These are phyloP conservation scores for Drosophila austrosaltans DNA, from an alignment of 2,888 invertebrate genomes.

Conservation along the genomic window DNA sequence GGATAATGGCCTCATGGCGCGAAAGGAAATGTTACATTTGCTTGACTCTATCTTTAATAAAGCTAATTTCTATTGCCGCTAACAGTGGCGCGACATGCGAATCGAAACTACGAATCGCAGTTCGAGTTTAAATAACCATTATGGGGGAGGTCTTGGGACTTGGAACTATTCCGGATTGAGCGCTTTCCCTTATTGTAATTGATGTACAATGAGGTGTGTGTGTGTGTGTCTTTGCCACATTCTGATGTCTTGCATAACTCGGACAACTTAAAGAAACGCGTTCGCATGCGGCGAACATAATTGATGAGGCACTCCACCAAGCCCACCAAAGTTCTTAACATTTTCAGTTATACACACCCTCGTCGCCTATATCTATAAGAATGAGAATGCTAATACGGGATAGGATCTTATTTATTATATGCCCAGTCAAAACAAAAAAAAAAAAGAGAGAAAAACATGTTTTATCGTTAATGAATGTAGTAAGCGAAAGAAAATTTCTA, in stretches of 20 bases:
- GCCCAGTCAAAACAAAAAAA: neutral
- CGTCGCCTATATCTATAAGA: neutral
- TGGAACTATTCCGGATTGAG: constrained; percentile 26
- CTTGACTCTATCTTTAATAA: constrained; percentile 72
- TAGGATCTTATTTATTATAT: constrained; percentile 4
- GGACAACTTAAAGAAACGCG: constrained; percentile 30
- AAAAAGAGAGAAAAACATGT: neutral
- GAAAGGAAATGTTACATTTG: constrained; percentile 56
- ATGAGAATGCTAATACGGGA: neutral
- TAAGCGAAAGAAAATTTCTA: neutral
- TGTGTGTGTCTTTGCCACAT: neutral
- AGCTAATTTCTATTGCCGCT: constrained; percentile 73
- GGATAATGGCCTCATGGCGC: constrained; percentile 61
- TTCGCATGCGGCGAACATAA: constrained; percentile 64
- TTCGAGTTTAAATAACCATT: constrained; percentile 19
- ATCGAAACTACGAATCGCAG: constrained; percentile 32
- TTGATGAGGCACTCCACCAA: constrained; percentile 73
- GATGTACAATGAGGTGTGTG: constrained; percentile 37
- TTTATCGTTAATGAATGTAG: constrained; percentile 6
- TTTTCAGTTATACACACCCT: constrained; percentile 21
- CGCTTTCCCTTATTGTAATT: constrained; percentile 42
- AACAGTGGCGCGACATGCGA: constrained; percentile 74
- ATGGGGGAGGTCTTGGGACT: neutral
- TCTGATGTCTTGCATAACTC: constrained; percentile 43
- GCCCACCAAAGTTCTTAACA: constrained; percentile 50